These are phyloP conservation scores for Scaptomyza parva DNA, from an alignment of 2,888 invertebrate genomes.

Conservation along the genomic window DNA sequence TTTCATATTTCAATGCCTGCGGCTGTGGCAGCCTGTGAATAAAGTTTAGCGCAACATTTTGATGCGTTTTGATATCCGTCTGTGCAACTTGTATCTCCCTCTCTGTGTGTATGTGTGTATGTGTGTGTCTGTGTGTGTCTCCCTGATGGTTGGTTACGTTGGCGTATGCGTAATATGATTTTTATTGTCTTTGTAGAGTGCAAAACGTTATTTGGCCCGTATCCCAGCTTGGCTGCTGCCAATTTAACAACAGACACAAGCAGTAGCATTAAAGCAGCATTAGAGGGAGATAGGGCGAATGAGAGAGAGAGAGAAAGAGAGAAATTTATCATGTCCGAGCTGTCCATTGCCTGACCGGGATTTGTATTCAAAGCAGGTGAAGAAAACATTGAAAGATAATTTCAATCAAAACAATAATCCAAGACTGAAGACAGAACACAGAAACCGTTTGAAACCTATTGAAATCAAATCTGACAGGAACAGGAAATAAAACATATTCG, in stretches of 20 bases:
- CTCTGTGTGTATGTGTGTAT: slow-evolving; percentile 13
- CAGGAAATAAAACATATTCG: too few species aligned
- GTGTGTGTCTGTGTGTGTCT: neutral
- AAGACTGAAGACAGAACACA: too few species aligned
- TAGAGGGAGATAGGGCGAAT: neutral
- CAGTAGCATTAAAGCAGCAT: too few species aligned
- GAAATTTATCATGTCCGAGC: too few species aligned
- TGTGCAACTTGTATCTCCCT: slow-evolving; percentile 15
- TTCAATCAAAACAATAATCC: too few species aligned
- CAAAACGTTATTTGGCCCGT: slow-evolving; percentile 47
- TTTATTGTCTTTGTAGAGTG: slow-evolving; percentile 72
- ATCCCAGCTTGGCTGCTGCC: slow-evolving; percentile 1
- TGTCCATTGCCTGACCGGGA: neutral
- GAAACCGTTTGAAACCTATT: too few species aligned
- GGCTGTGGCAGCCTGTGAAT: slow-evolving; percentile 64
- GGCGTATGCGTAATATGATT: slow-evolving; percentile 74
- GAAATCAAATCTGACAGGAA: too few species aligned
- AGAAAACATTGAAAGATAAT: too few species aligned
- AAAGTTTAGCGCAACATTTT: slow-evolving; percentile 76
- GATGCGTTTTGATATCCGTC: slow-evolving; percentile 68
- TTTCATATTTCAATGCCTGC: slow-evolving; percentile 61
- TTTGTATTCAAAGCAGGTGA: too few species aligned
- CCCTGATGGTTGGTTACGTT: slow-evolving; percentile 1
- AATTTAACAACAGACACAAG: too few species aligned
- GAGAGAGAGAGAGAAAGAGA: neutral